These are phyloP conservation scores for Nycticorax nycticorax DNA, from an alignment of 2,113 vertebrate genomes.

Conservation along the genomic window DNA sequence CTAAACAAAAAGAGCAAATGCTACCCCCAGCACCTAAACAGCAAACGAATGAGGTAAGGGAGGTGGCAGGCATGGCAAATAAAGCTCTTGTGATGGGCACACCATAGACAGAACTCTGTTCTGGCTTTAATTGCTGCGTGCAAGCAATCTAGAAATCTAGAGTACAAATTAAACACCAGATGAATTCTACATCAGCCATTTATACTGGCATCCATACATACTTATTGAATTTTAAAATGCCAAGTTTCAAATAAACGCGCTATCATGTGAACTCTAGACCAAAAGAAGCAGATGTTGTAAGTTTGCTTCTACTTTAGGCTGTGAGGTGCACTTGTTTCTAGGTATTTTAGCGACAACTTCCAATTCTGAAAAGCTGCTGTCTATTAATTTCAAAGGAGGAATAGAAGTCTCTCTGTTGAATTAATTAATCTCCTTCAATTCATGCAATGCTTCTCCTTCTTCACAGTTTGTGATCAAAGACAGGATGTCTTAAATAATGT, in stretches of 20 bases:
- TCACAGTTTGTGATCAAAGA: slow-evolving; percentile 19
- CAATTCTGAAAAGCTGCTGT: not conserved
- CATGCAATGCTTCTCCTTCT: not conserved
- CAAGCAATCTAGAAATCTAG: not conserved
- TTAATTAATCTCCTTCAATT: slow-evolving; percentile 33
- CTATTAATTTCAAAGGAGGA: not conserved
- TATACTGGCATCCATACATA: fast-evolving
- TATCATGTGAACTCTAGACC: not conserved
- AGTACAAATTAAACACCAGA: not conserved
- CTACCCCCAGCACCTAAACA: not conserved
- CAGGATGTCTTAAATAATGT: not conserved
- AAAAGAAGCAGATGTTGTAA: not conserved
- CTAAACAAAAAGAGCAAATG: not conserved
- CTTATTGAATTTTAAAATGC: not conserved
- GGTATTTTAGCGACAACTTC: not conserved
- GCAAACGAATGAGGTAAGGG: not conserved
- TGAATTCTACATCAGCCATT: not conserved
- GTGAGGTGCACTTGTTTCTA: not conserved
- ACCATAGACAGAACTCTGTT: not conserved
- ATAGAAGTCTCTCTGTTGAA: not conserved
- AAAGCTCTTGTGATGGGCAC: not conserved
- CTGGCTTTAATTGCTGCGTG: not conserved
- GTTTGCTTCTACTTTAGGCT: not conserved
- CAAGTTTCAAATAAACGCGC: not conserved
- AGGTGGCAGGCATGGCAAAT: not conserved